Evolutionary conservation across 2,113 vertebrate species (phyloP).

Genomic region (Theristicus caerulescens): DNA sequence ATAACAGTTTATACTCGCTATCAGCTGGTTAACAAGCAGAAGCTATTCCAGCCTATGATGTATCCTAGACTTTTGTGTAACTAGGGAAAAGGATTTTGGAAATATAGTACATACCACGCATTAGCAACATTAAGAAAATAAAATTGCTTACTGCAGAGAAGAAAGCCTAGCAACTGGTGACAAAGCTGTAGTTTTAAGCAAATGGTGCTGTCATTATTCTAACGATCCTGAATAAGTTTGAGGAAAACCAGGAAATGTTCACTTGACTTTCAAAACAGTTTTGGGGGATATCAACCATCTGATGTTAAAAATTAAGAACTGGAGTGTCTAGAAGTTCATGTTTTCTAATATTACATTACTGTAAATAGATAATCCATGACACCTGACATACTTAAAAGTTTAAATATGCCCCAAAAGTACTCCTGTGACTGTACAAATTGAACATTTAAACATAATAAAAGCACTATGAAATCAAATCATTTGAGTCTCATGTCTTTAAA

Average conservation of each 20-base stretch:
- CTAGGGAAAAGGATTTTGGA: not conserved
- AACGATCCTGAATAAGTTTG: not conserved
- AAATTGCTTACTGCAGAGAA: not conserved
- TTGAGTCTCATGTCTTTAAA: not conserved
- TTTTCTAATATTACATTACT: not conserved
- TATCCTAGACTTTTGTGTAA: not conserved
- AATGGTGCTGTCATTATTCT: not conserved
- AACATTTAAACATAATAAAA: not conserved
- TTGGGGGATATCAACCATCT: not conserved
- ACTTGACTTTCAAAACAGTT: not conserved
- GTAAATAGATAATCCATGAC: not conserved
- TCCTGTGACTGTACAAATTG: not conserved
- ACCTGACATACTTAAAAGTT: not conserved
- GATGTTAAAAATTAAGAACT: not conserved
- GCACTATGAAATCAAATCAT: not conserved
- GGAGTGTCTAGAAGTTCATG: not conserved
- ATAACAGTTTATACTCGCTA: not conserved
- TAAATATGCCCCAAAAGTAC: not conserved
- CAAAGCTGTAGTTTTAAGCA: not conserved
- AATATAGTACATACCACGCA: not conserved
- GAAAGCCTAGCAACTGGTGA: not conserved
- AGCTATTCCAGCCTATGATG: not conserved
- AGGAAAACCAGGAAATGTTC: not conserved
- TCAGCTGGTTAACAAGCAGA: not conserved
- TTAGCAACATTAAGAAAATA: not conserved